Percentiles rank a stretch among this genome's conserved stretches.
These are phyloP conservation scores for Conops quadrifasciatus DNA, from an alignment of 2,888 invertebrate species.

Conservation along the genomic window DNA sequence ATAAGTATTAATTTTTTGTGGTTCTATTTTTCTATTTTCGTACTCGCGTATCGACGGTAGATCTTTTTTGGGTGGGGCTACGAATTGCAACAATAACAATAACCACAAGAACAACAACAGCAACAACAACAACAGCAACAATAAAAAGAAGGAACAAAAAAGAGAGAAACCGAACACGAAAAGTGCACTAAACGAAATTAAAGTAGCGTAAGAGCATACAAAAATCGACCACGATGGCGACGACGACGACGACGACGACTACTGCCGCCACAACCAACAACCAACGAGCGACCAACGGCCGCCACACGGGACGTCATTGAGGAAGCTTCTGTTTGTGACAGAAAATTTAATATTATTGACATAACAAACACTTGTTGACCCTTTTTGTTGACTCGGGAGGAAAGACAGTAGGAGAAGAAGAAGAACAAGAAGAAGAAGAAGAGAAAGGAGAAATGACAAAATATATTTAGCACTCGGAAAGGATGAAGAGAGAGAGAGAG, in stretches of 20 bases:
- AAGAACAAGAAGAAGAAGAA: background rate
- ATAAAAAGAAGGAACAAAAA: background rate
- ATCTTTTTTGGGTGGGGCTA: conserved; percentile 37
- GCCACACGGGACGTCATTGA: conserved; percentile 19
- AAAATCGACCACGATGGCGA: too few species aligned
- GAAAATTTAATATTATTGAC: conserved; percentile 16
- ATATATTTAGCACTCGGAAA: background rate
- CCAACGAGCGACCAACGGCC: background rate
- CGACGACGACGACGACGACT: too few species aligned
- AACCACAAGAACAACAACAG: conserved; percentile 16
- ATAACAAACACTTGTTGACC: conserved; percentile 33
- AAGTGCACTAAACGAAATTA: conserved; percentile 1
- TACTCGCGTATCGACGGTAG: conserved; percentile 22
- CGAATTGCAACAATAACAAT: conserved; percentile 6
- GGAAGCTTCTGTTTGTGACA: conserved; percentile 11
- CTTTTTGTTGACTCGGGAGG: background rate
- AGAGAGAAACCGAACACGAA: background rate
- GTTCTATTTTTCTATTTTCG: conserved; percentile 9
- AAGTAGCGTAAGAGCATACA: too few species aligned
- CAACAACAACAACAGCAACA: background rate
- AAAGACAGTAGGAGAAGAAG: background rate
- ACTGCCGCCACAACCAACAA: too few species aligned
- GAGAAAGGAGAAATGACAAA: background rate
- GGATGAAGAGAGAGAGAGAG: background rate
- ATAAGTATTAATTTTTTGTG: too few species aligned